Evolutionary conservation across 2,113 vertebrate genomes (phyloP).

Genomic region (Polyodon spathula): DNA sequence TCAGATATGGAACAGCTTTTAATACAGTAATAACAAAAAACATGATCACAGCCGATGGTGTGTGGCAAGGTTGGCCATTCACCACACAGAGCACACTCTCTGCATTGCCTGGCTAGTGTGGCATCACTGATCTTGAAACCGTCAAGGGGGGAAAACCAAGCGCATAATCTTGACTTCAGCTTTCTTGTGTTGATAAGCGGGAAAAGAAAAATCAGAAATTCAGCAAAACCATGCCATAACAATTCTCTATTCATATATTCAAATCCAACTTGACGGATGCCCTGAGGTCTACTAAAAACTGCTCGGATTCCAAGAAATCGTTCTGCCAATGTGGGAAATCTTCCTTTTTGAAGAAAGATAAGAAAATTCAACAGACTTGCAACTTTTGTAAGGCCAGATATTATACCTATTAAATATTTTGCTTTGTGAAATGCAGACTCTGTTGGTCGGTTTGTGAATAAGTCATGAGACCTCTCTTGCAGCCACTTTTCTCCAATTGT

Average conservation of each 20-base stretch:
- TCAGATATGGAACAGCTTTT: slow-evolving; percentile 76
- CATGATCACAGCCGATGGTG: slow-evolving; percentile 72
- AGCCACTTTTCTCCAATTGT: slow-evolving; percentile 76
- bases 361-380: slow-evolving; percentile 79
- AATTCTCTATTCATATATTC: slow-evolving; percentile 91
- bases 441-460: slow-evolving; percentile 57
- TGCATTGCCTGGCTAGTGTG: slow-evolving; percentile 31
- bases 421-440: slow-evolving; percentile 46
- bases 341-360: slow-evolving; percentile 76
- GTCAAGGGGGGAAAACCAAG: slow-evolving; percentile 44
- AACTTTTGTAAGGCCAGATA: slow-evolving; percentile 60
- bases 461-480: slow-evolving; percentile 73
- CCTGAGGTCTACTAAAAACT: slow-evolving; percentile 64
- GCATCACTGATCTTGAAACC: slow-evolving; percentile 24
- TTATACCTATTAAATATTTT: slow-evolving; percentile 49
- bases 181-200: slow-evolving; percentile 77
- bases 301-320: slow-evolving; percentile 72
- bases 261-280: slow-evolving; percentile 69
- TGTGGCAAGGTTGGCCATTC: slow-evolving; percentile 96
- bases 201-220: slow-evolving; percentile 88
- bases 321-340: slow-evolving; percentile 75
- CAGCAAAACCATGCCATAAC: slow-evolving; percentile 92
- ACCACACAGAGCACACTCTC: slow-evolving; percentile 74
- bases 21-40: slow-evolving; percentile 94
- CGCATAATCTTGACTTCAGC: slow-evolving; percentile 58